Conservation (phyloP, 2,113 vertebrate genomes). For the Sorex fumeus region DNA sequence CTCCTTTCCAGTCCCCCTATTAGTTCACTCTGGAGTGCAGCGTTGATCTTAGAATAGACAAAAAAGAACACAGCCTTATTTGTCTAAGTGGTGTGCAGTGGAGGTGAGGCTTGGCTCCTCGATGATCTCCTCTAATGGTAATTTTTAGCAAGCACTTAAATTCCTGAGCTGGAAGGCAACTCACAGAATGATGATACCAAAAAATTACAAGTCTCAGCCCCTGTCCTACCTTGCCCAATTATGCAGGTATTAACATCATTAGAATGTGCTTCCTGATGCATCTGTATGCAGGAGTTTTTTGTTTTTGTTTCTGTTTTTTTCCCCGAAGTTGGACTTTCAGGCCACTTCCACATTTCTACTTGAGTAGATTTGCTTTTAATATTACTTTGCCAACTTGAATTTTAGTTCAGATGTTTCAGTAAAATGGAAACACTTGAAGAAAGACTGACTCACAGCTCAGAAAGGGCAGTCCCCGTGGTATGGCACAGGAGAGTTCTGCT, state of each 20-base stretch:
- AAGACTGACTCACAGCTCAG: no score
- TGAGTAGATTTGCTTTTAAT: background rate
- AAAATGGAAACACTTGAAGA: no score
- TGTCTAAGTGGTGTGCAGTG: background rate
- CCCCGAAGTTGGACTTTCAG: no score
- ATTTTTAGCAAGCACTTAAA: conserved; percentile 2
- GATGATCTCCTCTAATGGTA: background rate
- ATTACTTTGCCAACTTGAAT: background rate
- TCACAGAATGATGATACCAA: background rate
- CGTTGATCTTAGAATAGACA: background rate
- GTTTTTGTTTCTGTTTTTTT: no score
- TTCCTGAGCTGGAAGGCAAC: conserved; percentile 1
- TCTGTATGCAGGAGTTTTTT: background rate
- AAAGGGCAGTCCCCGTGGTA: no score
- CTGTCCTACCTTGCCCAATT: background rate
- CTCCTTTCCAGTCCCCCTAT: background rate
- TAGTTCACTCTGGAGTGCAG: background rate
- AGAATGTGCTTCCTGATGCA: background rate
- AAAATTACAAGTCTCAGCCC: background rate
- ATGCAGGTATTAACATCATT: background rate
- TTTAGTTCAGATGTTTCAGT: no score
- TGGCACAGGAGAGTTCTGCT: no score
- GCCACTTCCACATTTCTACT: no score
- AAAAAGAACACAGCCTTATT: background rate
- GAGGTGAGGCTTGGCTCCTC: background rate